Evolutionary conservation across 2,888 invertebrate species (phyloP), one percentile per base, ranked within the genome.

Genomic region (Drosophila mettleri): DNA sequence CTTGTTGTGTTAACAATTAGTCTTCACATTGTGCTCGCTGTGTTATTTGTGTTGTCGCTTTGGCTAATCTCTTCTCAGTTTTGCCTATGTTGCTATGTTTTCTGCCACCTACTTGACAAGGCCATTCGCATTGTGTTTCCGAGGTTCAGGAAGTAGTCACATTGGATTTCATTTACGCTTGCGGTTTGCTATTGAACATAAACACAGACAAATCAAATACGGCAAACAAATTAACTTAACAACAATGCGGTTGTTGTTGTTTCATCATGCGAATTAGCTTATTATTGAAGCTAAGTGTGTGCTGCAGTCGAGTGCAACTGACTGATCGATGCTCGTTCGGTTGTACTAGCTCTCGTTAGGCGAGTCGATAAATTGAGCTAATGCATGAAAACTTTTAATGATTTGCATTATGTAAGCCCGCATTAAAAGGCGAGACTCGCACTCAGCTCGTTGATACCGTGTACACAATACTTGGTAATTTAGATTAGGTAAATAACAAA

Each of bases 1-100:
- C 68, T 84, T 74, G 81, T 78, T 84, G 78, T 78, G 74, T 81
- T 81, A 68, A 72, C 82, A 82, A 85, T 81, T 78, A 76, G 79
- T 84, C 78, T 59, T 74, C 65, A 18, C 72, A 46, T 33, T 64
- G 45, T 69, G n/a, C 55, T 53, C 24, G 22, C 3, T 53, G 51
- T 48, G 27, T 52, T 65, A 51, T 63, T 62, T 43, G n/a, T 69
- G 49, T 55, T 69, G 63, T 76, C 64, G 46, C 54, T 61, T 27
- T 20, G 22, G 61, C 41, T 77, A 46, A 59, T 66, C 46, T 66
- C 5, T 29, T 43, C 10, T 43, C 14, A 41, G 58, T 58, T 61
- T 58, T 2, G 41, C 41, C 22, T 4, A 24, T 43, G 43, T 8
- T 43, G 24, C n/a, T 43, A 27, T 43, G 43, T 43, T 73, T 63